Evolutionary conservation across 2,888 invertebrate genomes (phyloP), one percentile per base, ranked within the genome.

Genomic region (Liodrosophila aerea): DNA sequence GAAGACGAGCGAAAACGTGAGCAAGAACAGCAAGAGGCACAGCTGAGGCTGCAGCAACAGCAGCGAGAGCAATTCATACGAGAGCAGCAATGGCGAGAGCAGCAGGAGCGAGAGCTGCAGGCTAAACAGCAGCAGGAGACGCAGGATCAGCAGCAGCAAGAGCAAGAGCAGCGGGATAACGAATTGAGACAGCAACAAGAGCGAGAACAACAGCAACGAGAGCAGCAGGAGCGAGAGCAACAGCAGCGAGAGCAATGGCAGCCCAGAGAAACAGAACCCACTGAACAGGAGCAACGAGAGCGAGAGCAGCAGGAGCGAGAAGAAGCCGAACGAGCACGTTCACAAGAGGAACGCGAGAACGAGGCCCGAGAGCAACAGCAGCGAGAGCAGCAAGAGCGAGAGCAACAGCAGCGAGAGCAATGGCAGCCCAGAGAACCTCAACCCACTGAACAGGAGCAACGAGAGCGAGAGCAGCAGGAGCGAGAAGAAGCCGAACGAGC

Each of bases 251-350:
- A 68, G n/a, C 15, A 34, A 5, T n/a, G n/a, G n/a, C n/a, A n/a
- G n/a, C n/a, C 37, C 15, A 3, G 15, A 44, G 0, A 15, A 57
- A 9, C 34, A 36, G 1, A 33, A 11, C 18, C 49, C 39, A 11
- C n/a, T n/a, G 54, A 59, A 1, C 45, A 43, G 5, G 66, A 66
- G 1, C 51, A 46, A 30, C 30, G 34, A 1, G 43, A 43, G 7
- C 29, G 7, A 13, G 65, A 75, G 31, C 52, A 51, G 12, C 22
- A 57, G 8, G 22, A 63, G 8, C 51, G 65, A 15, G 56, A 61
- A 13, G 44, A 53, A 0, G 52, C 65, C 0, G 60, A 51, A 13
- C 41, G 40, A n/a, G 15, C 13, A 4, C 54, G 45, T 8, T 53
- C 56, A 16, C 59, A 73, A 8, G 36, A 33, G 12, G 30, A 33